Base-by-base conservation (phyloP, 2,113 vertebrate genomes). In the Echinops telfairi region DNA sequence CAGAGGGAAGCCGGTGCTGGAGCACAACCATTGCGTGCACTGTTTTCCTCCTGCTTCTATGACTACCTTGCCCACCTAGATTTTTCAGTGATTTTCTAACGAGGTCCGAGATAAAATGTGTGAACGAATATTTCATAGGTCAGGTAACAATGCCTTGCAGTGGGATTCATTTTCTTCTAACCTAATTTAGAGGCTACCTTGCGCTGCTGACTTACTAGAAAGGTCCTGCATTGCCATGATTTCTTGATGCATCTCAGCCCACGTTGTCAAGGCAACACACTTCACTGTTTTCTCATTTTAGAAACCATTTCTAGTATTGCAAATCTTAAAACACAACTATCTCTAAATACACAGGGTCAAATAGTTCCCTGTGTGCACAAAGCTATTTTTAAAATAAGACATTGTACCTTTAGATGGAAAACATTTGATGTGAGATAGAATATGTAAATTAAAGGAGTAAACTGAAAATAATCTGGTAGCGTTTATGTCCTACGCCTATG, bases 231-330 rank as follows among this genome's bases (percentile, higher is more conserved):
- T 95, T 92, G 93, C 95, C 89, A 68, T 92, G 97, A 94, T 96
- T 97, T 97, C 95, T 94, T 94, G 62, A 80, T 83, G 93, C 95
- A 92, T 88, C 73, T 29, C 80, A 89, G 47, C 12, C 68, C 43
- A 58, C 6, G 97, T 98, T 40, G 97, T 93, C 98, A 98, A 98
- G 98, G 98, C 95, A 98, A 98, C 98, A 76, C 88, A 70, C 92
- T 97, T 79, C 14, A 0, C 31, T 89, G 62, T 95, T 95, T 81
- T 95, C 77, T 92, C 58, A 86, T 95, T 58, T 84, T 83, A 86
- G 96, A 97, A 98, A 96, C 95, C 96, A 79, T 95, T 95, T 95
- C 92, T 94, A 96, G 47, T 2, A 0, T 95, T 90, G 77, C 68
- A 89, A 92, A 92, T 94, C 90, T 86, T 36, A 97, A 96, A 93